Base-by-base conservation (phyloP, 2,113 vertebrate genomes). In the Saimiri boliviensis region DNA sequence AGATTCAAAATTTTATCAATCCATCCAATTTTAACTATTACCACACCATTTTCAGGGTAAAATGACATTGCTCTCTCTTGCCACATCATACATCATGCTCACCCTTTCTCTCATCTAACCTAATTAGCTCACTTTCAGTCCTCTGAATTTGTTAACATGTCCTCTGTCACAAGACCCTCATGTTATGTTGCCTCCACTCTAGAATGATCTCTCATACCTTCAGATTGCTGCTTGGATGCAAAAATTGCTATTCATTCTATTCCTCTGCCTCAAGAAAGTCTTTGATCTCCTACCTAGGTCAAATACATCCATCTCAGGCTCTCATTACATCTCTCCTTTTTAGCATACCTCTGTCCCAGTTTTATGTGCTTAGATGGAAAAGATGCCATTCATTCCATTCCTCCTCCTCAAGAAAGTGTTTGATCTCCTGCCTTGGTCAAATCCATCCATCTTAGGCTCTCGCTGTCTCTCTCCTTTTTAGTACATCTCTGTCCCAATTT, bases 11-110 rank as follows among this genome's bases (percentile, higher is more conserved):
- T 90, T 97, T 80, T 68, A 95, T 66, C 20, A 82, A 60, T 23
- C 35, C 37, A 96, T 79, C 77, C 66, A 96, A 42, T 86, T 94
- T 81, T 82, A 95, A 42, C 73, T 68, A 58, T 8, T 8, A 92
- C 63, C 77, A 95, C 47, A 79, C 66, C 7, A 82, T 45, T 96
- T 89, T 66, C 49, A 77, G 71, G 2, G 35, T 11, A 27, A 86
- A 80, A 86, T 76, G 42, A 70, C 81, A 77, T 30, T 19, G 14
- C 32, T 81, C n/a, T 54, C 1, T 66, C 66, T 76, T 47, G 35
- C 56, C 74, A 94, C 47, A 85, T 60, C 37, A 83, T 8, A 81
- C 37, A n/a, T n/a, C 40, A 85, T 27, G 49, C 3, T 54, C 12
- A 10, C 70, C 4, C 63, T 90, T 70, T 94, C 37, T 92, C 73